Base-by-base conservation (phyloP, 1,140 invertebrate genomes). In the Temnothorax longispinosus region DNA sequence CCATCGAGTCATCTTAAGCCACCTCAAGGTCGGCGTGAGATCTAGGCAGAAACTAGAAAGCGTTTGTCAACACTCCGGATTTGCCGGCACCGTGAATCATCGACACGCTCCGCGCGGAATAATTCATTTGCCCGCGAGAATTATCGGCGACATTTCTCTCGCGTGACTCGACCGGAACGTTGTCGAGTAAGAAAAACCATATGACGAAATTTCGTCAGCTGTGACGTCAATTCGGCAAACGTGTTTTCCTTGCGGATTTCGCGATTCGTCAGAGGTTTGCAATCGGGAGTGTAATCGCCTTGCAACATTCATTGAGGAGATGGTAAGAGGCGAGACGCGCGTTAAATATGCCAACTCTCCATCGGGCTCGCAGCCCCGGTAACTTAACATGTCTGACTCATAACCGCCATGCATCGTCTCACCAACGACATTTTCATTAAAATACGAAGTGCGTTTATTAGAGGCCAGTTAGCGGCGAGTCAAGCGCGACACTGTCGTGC, bases 381-480 rank as follows among this genome's bases (percentile, higher is more conserved):
- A 47, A 65, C 58, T 85, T 85, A 78, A 78, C 60, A n/a, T 18
- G 60, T 85, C 60, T 54, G 72, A 64, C 72, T 85, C 74, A 78
- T 65, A 85, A 85, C 6, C 44, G 47, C 47, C 72, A 44, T 72
- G 44, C 27, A 44, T 77, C 71, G 35, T 85, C 72, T 77, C 58
- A 35, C 67, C 32, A 27, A 60, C n/a, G 54, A 82, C 54, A 74
- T 84, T 84, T 82, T 84, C 69, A 84, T 84, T 75, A 84, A 84
- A 84, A 84, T 74, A 82, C 67, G 13, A 60, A 75, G 56, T 75
- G 69, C 69, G 71, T 84, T 74, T 84, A 84, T 84, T 84, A 74
- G 80, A 27, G 44, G 67, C 41, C 54, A 82, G 52, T 82, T 82
- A 60, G 54, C 54, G 54, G 54, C 54, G 41, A 47, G 52, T 74